Base-by-base conservation (phyloP, 2,797 vertebrate genomes). In the Enteromius viviparus region DNA sequence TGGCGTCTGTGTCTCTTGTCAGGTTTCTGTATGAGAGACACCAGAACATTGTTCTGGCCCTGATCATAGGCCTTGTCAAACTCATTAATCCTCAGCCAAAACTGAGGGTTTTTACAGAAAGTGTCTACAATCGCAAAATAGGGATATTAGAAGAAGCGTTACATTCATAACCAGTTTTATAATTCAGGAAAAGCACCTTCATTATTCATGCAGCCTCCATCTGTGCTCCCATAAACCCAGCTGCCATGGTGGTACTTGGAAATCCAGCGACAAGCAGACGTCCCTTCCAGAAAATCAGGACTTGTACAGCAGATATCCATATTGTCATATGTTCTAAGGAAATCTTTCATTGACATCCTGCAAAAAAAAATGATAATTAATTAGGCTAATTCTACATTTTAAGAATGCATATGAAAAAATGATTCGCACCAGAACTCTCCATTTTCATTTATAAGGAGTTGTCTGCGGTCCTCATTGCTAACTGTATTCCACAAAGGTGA, bases 11-110 rank as follows among this genome's bases (percentile, higher is more conserved):
- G 93, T 78, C 94, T 94, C 87, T 92, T 94, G 84, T 94, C 94
- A 1, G 95, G 94, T 89, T 95, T 97, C 92, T 97, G 97, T 88
- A 97, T 94, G 64, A 98, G 93, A n/a, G 96, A 96, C 87, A 98
- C 92, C 82, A 97, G 89, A 37, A 95, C 92, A 0, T 85, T 96
- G 87, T 91, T 96, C 0, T 77, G 88, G 0, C 37, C 77, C 0
- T 81, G 58, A 2, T 66, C 21, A 0, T 40, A 45, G 2, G 45
- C 32, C 9, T 51, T 6, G 0, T 47, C 12, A 11, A 87, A 3
- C 19, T 85, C 5, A 0, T 80, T 78, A 53, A 96, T 86, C 0
- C 88, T 92, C 77, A 97, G 86, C 82, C 90, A 91, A 87, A 94
- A 97, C 85, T 97, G 96, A 1, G 94, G 96, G 68, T 97, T 97